Conservation (phyloP, 1,140 invertebrate species). For the Elysia chlorotica region DNA sequence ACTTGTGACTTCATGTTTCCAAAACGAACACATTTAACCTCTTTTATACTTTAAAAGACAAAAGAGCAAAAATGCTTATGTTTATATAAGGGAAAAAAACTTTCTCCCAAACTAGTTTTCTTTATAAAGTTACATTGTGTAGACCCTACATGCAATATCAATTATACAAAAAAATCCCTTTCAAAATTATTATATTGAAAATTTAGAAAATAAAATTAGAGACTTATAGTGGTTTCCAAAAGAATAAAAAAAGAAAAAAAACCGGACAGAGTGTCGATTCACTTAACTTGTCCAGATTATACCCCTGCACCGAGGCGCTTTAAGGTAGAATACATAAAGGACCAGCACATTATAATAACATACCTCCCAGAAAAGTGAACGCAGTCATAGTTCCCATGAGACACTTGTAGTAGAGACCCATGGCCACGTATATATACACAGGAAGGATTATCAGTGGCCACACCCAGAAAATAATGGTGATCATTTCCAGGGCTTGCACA, state of each 20-base stretch:
- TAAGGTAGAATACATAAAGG: not conserved
- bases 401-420: conserved; percentile 50
- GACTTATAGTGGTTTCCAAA: not conserved
- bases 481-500: conserved; percentile 40
- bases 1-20: too few species aligned
- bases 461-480: conserved; percentile 42
- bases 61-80: too few species aligned
- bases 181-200: too few species aligned
- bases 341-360: not conserved
- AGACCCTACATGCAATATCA: too few species aligned
- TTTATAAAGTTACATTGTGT: too few species aligned
- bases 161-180: too few species aligned
- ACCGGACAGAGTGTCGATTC: not conserved
- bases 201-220: too few species aligned
- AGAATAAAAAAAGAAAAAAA: too few species aligned
- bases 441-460: conserved; percentile 47
- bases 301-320: not conserved
- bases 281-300: not conserved
- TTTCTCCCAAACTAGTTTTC: too few species aligned
- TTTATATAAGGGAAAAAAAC: too few species aligned
- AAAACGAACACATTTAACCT: too few species aligned
- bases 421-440: conserved; percentile 53
- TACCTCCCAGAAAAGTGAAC: conserved; percentile 38
- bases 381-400: conserved; percentile 39
- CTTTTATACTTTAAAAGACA: too few species aligned